Evolutionary conservation across 2,113 vertebrate species (phyloP), one percentile per base, ranked within the genome.

Genomic region (Colinus virginianus): DNA sequence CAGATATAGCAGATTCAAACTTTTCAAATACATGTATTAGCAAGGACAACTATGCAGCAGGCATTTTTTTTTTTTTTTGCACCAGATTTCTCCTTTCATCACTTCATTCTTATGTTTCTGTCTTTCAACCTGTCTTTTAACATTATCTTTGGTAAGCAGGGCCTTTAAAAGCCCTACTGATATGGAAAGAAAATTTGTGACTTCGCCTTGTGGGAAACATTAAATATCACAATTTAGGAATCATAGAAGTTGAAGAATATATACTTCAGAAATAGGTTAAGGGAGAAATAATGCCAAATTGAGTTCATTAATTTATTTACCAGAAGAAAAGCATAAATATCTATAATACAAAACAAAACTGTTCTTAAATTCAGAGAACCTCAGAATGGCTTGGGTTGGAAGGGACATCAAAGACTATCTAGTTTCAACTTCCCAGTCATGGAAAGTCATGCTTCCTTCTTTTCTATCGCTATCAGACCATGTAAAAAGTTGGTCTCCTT

Each of bases 11-110:
- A 67, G n/a, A 17, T 75, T 92, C 55, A 68, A 74, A 74, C 6
- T 95, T 97, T 87, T 82, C 69, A 93, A 88, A 26, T n/a, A 63
- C 2, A 51, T 46, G 28, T 18, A 68, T 5, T 68, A 90, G 71
- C 40, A 23, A 79, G 48, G 45, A 81, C 93, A 28, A 48, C 34
- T 80, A 43, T 59, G 42, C 2, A 43, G 21, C 40, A 53, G 19
- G 10, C 36, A 53, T 38, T 46, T 80, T 46, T 87, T 68, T 38
- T 46, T 80, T n/a, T n/a, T 46, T 87, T 68, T 78, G 11, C 22
- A 72, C 6, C 8, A 76, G 9, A 68, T 87, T 88, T 78, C 22
- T 22, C 43, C 20, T 89, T 84, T 90, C 20, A 46, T 83, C 15
- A 9, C 28, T 66, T 77, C 3, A 45, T 67, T 48, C 81, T 91